These are phyloP conservation scores for Ferdinandea cuprea DNA, from an alignment of 2,888 invertebrate genomes.

Conservation along the genomic window DNA sequence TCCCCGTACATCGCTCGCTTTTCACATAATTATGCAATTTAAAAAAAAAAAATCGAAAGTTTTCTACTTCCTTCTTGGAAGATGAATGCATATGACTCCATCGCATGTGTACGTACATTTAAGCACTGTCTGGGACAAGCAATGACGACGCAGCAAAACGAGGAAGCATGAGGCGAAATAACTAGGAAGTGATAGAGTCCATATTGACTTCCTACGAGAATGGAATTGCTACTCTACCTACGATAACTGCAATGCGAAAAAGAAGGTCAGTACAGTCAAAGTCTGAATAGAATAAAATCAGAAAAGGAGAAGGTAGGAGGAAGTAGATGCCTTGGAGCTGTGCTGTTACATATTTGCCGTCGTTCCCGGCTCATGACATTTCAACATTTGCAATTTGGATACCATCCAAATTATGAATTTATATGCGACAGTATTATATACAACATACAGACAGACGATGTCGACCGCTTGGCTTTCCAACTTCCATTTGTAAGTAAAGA, in stretches of 20 bases:
- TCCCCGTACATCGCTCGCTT: constrained; percentile 19
- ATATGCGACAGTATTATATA: constrained; percentile 36
- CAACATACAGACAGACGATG: not conserved
- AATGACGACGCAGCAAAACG: not conserved
- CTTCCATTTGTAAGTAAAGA: not conserved
- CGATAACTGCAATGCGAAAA: constrained; percentile 57
- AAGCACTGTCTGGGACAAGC: not conserved
- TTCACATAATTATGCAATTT: constrained; percentile 41
- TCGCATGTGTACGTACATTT: constrained; percentile 2
- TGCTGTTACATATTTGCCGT: constrained; percentile 44
- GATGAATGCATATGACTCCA: constrained; percentile 36
- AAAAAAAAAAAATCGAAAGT: constrained; percentile 59
- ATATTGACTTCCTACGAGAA: constrained; percentile 45
- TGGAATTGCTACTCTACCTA: constrained; percentile 13
- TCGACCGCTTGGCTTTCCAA: not conserved
- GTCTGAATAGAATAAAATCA: constrained; percentile 11
- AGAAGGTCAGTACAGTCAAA: constrained; percentile 59
- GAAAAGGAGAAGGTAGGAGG: not conserved
- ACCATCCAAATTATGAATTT: constrained; percentile 63
- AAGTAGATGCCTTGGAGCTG: constrained; percentile 10
- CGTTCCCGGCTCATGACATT: constrained; percentile 56
- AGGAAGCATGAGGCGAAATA: constrained; percentile 5
- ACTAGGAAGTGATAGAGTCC: constrained; percentile 54
- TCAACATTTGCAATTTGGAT: constrained; percentile 61
- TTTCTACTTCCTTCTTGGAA: constrained; percentile 27